These are phyloP conservation scores for Gallirallus australis DNA, from an alignment of 2,797 vertebrate genomes.

Conservation along the genomic window DNA sequence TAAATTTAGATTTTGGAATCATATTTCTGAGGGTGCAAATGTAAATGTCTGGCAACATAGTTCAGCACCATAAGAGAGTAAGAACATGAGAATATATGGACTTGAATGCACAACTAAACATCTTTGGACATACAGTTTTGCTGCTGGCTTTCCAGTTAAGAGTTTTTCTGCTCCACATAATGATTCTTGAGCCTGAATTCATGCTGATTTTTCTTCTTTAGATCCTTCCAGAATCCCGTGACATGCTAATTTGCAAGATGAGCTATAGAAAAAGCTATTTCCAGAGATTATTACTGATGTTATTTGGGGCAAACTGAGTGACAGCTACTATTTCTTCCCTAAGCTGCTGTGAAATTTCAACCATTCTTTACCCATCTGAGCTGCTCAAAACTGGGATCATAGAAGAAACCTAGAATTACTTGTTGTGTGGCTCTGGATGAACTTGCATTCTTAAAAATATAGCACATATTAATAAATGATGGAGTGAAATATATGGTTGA, in stretches of 20 bases:
- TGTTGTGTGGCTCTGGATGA: background rate
- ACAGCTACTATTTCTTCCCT: slow-evolving; percentile 33
- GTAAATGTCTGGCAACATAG: background rate
- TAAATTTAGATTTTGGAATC: background rate
- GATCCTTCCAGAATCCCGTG: slow-evolving; percentile 1
- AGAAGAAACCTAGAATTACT: slow-evolving; percentile 3
- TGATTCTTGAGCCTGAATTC: background rate
- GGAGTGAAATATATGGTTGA: background rate
- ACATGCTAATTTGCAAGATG: slow-evolving; percentile 23
- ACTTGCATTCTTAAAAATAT: background rate
- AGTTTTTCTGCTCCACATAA: background rate
- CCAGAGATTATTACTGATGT: slow-evolving; percentile 35
- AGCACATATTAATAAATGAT: background rate
- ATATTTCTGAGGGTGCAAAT: background rate
- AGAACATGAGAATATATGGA: background rate
- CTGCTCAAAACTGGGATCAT: background rate
- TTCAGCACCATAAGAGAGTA: background rate
- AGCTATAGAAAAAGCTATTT: slow-evolving; percentile 44
- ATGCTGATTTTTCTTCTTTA: slow-evolving; percentile 3
- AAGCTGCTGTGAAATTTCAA: slow-evolving; percentile 48
- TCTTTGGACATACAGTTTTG: background rate
- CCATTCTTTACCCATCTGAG: background rate
- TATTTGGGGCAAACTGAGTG: slow-evolving; percentile 59
- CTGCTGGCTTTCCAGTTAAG: background rate
- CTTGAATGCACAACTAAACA: background rate